Conservation (phyloP, 2,888 invertebrate genomes). For the Mimas tiliae region DNA sequence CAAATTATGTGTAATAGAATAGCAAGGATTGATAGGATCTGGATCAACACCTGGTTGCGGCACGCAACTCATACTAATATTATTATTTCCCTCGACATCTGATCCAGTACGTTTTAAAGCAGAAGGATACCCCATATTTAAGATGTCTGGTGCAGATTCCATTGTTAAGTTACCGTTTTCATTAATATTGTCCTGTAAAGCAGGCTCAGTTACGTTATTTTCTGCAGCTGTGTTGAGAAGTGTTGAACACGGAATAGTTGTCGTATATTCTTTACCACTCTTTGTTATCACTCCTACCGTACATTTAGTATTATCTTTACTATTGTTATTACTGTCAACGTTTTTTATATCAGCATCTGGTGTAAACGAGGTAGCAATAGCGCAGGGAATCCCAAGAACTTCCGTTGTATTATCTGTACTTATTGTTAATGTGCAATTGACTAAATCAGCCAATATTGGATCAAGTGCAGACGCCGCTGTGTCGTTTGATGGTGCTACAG, state of each 20-base stretch:
- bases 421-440: slow-evolving; percentile 78
- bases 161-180: slow-evolving; percentile 44
- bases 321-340: slow-evolving; percentile 50
- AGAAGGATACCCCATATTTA: slow-evolving; percentile 49
- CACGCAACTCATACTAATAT: slow-evolving; percentile 55
- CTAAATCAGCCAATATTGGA: slow-evolving; percentile 71
- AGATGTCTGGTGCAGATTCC: slow-evolving; percentile 34
- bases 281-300: slow-evolving; percentile 75
- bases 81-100: slow-evolving; percentile 42
- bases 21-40: slow-evolving; percentile 78
- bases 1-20: slow-evolving; percentile 65
- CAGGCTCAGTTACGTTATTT: slow-evolving; percentile 78
- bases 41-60: slow-evolving; percentile 57
- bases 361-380: slow-evolving; percentile 79
- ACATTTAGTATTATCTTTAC: slow-evolving; percentile 72
- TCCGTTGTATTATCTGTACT: slow-evolving; percentile 69
- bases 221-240: slow-evolving; percentile 76
- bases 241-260: slow-evolving; percentile 78
- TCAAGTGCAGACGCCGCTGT: slow-evolving; percentile 57
- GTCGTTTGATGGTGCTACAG: slow-evolving; percentile 68
- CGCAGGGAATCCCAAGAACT: slow-evolving; percentile 78
- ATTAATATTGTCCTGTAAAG: slow-evolving; percentile 45
- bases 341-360: slow-evolving; percentile 76
- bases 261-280: slow-evolving; percentile 71
- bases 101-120: slow-evolving; percentile 51